Evolutionary conservation across 2,797 vertebrate species (phyloP).

Genomic region (Pangasius mekongensis): DNA sequence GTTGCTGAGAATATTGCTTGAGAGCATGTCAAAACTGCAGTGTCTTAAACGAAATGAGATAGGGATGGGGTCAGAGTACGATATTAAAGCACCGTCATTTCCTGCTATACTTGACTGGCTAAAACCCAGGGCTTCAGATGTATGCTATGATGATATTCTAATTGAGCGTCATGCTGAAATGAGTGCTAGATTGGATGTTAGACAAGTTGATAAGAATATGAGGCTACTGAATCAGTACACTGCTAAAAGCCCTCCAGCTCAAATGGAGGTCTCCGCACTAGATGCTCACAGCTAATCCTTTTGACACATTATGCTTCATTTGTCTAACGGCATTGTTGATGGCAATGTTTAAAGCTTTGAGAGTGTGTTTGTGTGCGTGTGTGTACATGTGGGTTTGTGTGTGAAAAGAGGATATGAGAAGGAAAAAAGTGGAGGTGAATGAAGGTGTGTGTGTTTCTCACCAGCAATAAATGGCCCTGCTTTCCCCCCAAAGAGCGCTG

Average conservation of each 20-base stretch:
- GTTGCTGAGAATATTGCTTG: constrained; percentile 7
- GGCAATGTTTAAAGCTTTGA: constrained; percentile 26
- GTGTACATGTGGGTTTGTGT: neutral
- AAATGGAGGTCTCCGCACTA: constrained; percentile 16
- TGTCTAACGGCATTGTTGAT: constrained; percentile 52
- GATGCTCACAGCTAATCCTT: constrained; percentile 31
- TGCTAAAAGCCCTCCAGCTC: constrained; percentile 30
- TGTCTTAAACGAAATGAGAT: constrained; percentile 16
- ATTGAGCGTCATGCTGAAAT: constrained; percentile 1
- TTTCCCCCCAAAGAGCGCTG: neutral
- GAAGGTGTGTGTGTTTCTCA: neutral
- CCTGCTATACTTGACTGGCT: constrained; percentile 8
- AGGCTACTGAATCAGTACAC: constrained; percentile 66
- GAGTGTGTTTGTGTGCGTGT: neutral
- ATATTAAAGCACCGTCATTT: constrained; percentile 3
- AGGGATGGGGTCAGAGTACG: constrained; percentile 1
- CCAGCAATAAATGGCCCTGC: neutral
- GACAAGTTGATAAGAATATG: constrained; percentile 46
- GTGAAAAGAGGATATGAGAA: neutral
- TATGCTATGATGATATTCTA: neutral
- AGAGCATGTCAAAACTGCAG: neutral
- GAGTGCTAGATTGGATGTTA: neutral
- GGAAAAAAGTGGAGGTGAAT: neutral
- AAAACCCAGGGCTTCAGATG: constrained; percentile 4
- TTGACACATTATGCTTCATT: constrained; percentile 83